Evolutionary conservation across 2,888 invertebrate genomes (phyloP).

Genomic region (Tipula helvola): DNA sequence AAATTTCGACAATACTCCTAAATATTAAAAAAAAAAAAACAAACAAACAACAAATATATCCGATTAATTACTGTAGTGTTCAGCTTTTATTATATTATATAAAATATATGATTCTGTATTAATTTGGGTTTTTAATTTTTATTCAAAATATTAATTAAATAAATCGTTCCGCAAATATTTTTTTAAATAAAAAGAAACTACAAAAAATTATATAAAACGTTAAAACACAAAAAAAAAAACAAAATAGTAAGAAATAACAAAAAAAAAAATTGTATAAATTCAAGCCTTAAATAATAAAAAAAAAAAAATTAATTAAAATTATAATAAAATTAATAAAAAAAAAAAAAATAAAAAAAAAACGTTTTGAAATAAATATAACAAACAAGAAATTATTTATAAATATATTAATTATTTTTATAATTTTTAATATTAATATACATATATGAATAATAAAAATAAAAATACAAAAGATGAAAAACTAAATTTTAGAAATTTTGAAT

Average conservation of each 20-base stretch:
- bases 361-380: not conserved
- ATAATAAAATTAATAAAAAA: not conserved
- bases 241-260: not conserved
- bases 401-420: constrained; percentile 4
- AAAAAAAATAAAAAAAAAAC: not conserved
- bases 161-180: not conserved
- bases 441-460: not conserved
- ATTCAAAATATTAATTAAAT: not conserved
- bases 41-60: not conserved
- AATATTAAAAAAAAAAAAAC: not conserved
- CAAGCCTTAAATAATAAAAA: not conserved
- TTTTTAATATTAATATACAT: not conserved
- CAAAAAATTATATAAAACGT: not conserved
- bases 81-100: too few species aligned
- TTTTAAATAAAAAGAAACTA: not conserved
- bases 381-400: not conserved
- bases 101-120: too few species aligned
- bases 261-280: not conserved
- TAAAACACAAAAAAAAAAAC: not conserved
- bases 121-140: not conserved
- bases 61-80: not conserved
- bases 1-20: not conserved
- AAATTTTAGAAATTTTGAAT: not conserved
- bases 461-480: not conserved
- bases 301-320: not conserved